Evolutionary conservation across 92 coral and sea anemone genomes (phyloP), one percentile per base, ranked within the genome.

Genomic region (Ricordea florida): DNA sequence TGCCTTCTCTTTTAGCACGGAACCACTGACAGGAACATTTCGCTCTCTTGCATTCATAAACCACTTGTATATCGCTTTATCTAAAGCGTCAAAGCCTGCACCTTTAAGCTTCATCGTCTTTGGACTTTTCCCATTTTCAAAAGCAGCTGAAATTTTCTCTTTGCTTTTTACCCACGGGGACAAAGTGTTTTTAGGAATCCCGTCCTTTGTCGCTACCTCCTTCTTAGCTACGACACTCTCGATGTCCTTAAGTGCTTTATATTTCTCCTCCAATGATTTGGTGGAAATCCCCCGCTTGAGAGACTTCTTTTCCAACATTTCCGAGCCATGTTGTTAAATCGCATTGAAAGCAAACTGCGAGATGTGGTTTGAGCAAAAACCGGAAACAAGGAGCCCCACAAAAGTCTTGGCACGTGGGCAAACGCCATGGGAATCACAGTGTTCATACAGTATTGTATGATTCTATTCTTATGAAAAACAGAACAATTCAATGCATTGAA

Each of bases 1-100:
- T 25, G 81, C 86, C 53, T 79, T 84, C 47, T 82, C 74, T 69
- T 77, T 84, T 13, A 78, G 76, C 79, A 84, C 24, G 43, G 80
- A 24, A 79, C 90, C 86, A 30, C 74, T 66, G 62, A 78, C 41
- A 33, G 85, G 90, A 69, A 85, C 27, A 49, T 77, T 83, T 52
- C 66, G 66, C 22, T 79, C 85, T 28, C 66, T 37, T 3, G 50
- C 80, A 59, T 78, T 85, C 46, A 85, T 73, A 28, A 78, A 85
- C 85, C 82, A 85, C 69, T 70, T 85, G 78, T 62, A 85, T 16
- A 85, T 45, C 40, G 76, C 85, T 40, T 61, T 44, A 48, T 78
- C 75, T 69, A 71, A 48, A 51, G 62, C 24, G 50, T 79, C 89
- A 35, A 57, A 34, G 36, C 63, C 60, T 38, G 74, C 78, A 3